Evolutionary conservation across 2,113 vertebrate species (phyloP).

Genomic region (Falcunculus frontatus): DNA sequence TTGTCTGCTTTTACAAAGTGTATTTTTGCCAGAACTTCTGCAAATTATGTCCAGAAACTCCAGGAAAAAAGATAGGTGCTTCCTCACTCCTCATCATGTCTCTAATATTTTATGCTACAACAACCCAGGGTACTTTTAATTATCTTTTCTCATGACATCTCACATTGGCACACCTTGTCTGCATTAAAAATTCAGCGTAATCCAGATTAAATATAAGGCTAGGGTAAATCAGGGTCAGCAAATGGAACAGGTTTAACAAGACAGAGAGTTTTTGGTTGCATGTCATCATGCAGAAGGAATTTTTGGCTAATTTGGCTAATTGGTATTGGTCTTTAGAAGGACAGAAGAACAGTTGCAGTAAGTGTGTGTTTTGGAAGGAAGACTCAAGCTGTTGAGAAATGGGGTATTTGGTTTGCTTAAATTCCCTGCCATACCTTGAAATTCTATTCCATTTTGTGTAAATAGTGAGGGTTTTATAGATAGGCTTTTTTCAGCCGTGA

Average conservation of each 20-base stretch:
- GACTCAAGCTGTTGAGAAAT: not conserved
- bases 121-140: not conserved
- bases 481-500: not conserved
- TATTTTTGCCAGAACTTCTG: not conserved
- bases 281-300: not conserved
- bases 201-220: not conserved
- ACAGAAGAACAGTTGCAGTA: not conserved
- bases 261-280: not conserved
- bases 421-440: not conserved
- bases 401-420: not conserved
- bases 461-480: not conserved
- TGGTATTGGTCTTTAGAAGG: not conserved
- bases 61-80: not conserved
- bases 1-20: not conserved
- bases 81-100: not conserved
- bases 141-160: not conserved
- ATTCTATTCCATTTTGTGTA: not conserved
- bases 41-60: not conserved
- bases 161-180: not conserved
- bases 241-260: not conserved
- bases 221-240: not conserved
- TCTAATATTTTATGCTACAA: not conserved
- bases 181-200: not conserved
- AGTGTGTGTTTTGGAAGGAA: not conserved
- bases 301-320: not conserved